phyloP scores from a whole-genome alignment of 1,140 invertebrate species.

The Sipha flava region DNA sequence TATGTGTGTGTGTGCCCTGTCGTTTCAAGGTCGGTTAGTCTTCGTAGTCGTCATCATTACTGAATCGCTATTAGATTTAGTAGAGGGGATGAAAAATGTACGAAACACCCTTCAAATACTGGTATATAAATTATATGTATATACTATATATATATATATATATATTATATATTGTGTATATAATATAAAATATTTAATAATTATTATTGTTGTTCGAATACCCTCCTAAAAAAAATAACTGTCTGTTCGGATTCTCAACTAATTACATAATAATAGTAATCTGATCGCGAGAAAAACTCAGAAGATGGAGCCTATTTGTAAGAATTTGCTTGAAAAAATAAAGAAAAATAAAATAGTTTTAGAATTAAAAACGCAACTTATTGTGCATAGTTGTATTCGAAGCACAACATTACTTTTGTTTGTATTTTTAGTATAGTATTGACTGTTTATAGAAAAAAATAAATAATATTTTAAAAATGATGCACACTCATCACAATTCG shows the following conservation, averaged over 20 bases:
- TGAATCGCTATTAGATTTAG: not conserved
- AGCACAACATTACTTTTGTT: too few species aligned
- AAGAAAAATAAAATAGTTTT: too few species aligned
- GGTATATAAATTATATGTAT: not conserved
- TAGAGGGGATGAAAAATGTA: conserved; percentile 9
- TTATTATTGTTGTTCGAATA: conserved; percentile 14
- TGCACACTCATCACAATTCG: too few species aligned
- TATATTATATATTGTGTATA: not conserved
- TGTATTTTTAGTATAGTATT: too few species aligned
- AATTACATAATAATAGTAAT: conserved; percentile 29
- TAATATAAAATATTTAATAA: conserved; percentile 17
- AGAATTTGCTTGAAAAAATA: not conserved
- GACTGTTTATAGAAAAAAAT: too few species aligned
- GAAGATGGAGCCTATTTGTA: not conserved
- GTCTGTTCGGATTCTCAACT: not conserved
- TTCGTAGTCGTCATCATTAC: not conserved
- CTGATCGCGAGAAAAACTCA: not conserved
- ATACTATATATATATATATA: not conserved
- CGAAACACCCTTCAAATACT: not conserved
- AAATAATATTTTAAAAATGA: too few species aligned
- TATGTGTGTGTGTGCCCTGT: not conserved
- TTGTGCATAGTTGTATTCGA: too few species aligned
- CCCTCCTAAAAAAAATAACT: conserved; percentile 4
- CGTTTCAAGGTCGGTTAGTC: conserved; percentile 14
- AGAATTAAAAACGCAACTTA: too few species aligned